Conservation (phyloP, 2,113 vertebrate species). For the Murina feae region DNA sequence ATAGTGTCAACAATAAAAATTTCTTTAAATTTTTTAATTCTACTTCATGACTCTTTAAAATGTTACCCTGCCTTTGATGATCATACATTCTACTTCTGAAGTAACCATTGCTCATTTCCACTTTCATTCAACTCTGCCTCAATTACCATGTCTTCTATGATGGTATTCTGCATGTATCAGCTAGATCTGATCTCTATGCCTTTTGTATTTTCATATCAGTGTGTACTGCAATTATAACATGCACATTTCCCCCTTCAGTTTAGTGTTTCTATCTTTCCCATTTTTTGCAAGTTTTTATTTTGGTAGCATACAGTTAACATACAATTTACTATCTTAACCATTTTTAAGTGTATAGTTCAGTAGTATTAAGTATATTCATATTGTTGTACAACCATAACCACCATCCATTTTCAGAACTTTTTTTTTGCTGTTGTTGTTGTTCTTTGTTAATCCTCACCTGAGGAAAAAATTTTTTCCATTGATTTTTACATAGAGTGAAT, state of each 20-base stretch:
- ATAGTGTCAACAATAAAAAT: no score
- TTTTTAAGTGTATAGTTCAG: background rate
- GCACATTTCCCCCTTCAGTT: background rate
- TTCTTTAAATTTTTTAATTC: background rate
- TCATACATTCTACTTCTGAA: background rate
- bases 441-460: no score
- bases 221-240: background rate
- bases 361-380: background rate
- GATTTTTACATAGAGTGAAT: no score
- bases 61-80: background rate
- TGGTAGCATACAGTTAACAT: background rate
- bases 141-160: background rate
- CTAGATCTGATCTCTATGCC: background rate
- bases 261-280: background rate
- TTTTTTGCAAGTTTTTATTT: background rate
- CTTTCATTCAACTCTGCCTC: background rate
- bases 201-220: background rate
- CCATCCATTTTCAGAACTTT: background rate
- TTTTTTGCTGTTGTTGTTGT: background rate
- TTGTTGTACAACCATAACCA: background rate
- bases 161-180: background rate
- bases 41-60: background rate
- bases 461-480: no score
- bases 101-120: background rate
- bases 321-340: background rate